Conservation (phyloP, 2,888 invertebrate genomes). For the Harpagoxenus sublaevis region DNA sequence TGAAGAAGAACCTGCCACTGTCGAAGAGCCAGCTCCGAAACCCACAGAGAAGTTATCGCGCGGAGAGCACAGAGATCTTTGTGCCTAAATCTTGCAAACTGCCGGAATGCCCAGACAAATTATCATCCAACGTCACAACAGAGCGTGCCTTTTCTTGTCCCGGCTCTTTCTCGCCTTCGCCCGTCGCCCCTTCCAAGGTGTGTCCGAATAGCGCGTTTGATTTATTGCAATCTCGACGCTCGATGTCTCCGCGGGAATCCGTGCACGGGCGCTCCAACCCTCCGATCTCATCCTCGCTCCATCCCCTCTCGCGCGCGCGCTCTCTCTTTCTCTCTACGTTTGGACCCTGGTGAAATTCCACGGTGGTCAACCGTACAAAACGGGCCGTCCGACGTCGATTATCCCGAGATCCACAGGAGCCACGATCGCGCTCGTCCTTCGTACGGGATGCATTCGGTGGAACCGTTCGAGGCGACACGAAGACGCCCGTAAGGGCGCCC, state of each 20-base stretch:
- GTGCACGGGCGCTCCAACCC: slow-evolving; percentile 55
- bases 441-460: not conserved
- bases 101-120: slow-evolving; percentile 80
- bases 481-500: not conserved
- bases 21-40: slow-evolving; percentile 27
- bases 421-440: not conserved
- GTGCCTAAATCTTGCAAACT: slow-evolving; percentile 74
- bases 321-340: not conserved
- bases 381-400: slow-evolving; percentile 62
- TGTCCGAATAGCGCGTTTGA: slow-evolving; percentile 74
- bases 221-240: slow-evolving; percentile 79
- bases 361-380: slow-evolving; percentile 72
- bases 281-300: not conserved
- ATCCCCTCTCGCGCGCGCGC: not conserved
- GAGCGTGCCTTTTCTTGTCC: slow-evolving; percentile 76
- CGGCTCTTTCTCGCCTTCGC: slow-evolving; percentile 46
- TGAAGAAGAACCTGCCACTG: slow-evolving; percentile 39
- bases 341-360: slow-evolving; percentile 61
- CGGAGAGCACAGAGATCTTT: slow-evolving; percentile 43
- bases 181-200: slow-evolving; percentile 43
- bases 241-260: slow-evolving; percentile 69
- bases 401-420: slow-evolving; percentile 42
- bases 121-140: slow-evolving; percentile 80
- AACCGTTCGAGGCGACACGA: not conserved
- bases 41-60: slow-evolving; percentile 22